Base-by-base conservation (phyloP, 2,797 vertebrate species). In the Linurgus olivaceus region DNA sequence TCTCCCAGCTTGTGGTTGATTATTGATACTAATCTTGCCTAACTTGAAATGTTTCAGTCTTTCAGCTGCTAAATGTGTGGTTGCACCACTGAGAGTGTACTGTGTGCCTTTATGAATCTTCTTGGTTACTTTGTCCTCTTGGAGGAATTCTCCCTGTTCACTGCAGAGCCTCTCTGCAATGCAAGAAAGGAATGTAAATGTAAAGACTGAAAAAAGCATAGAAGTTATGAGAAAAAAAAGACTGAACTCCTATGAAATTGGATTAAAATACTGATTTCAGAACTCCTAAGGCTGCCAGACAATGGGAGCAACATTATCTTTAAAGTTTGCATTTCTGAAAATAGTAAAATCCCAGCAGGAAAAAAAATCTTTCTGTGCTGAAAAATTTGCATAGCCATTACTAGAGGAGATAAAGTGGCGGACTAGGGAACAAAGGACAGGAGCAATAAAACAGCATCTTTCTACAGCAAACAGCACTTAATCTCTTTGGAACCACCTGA, bases 1-100 rank as follows among this genome's bases (percentile, higher is more conserved):
- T 97, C 77, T 95, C 89, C 57, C 89, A 96, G 93, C 72, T 94
- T 96, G 94, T 78, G 77, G 74, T 96, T 96, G 86, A 90, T 96
- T 83, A 96, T 90, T 89, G 84, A 80, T 91, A 67, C 72, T 57
- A 51, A 71, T 93, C 85, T 93, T 68, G 61, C 54, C 62, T 88
- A 40, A 62, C 72, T 85, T 88, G 58, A 88, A 95, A 78, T 57
- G 54, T 83, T 94, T 94, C 59, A 37, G 10, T 66, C 42, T 82
- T 83, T 85, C 42, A 52, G 59, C 77, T 88, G 75, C 40, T 66
- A 62, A 88, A 66, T 51, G 29, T 44, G 10, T 78, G n/a, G n/a
- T 76, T 95, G 81, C 62, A 68, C 68, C 38, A 25, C 21, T 24
- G 7, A 44, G 42, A 44, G 8, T 23, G 18, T 31, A 17, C 42